Conservation (phyloP, 1,140 invertebrate species). For the Hetaerina americana region DNA sequence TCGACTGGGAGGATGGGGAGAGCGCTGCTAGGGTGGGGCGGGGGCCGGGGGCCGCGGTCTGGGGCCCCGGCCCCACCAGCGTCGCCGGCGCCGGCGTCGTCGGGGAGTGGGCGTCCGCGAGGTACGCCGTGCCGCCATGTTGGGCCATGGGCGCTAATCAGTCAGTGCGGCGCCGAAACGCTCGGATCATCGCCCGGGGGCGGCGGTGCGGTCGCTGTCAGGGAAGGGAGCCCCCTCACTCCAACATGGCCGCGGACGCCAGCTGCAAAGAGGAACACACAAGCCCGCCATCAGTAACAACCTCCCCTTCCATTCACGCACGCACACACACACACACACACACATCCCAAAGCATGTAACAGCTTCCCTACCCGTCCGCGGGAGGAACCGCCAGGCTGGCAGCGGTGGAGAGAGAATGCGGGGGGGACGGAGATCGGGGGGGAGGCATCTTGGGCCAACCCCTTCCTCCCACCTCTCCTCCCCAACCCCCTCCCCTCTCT, state of each 20-base stretch:
- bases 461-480: no score
- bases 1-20: constrained; percentile 7
- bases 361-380: neutral
- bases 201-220: neutral
- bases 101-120: constrained; percentile 91
- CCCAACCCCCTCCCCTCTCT: neutral
- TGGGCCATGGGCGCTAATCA: neutral
- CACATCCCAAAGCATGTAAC: no score
- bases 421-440: no score
- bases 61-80: constrained; percentile 94
- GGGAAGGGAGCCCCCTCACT: neutral
- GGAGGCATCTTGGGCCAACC: no score
- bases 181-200: neutral
- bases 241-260: neutral
- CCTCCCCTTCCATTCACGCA: neutral
- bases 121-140: constrained; percentile 97
- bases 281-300: neutral
- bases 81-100: constrained; percentile 96
- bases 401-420: no score
- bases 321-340: no score
- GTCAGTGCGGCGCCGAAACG: neutral
- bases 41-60: constrained; percentile 63
- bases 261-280: neutral
- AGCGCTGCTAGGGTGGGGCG: neutral
- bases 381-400: neutral